These are phyloP conservation scores for Achlya flavicornis DNA, from an alignment of 2,888 invertebrate genomes.

Conservation along the genomic window DNA sequence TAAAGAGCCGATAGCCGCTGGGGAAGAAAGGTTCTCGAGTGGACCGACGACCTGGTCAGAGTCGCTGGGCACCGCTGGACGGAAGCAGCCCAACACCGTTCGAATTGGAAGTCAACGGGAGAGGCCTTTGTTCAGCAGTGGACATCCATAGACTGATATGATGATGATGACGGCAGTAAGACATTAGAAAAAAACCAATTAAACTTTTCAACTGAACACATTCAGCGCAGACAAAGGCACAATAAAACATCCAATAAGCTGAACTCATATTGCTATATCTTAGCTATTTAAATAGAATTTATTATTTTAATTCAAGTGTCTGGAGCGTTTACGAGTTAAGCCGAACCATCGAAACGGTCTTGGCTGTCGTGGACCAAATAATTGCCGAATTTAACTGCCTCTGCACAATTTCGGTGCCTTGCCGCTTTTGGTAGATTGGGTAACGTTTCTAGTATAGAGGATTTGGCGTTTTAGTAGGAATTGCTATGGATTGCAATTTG, in stretches of 20 bases:
- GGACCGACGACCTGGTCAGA: too few species aligned
- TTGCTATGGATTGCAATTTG: too few species aligned
- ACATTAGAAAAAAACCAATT: too few species aligned
- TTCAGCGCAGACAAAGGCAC: not conserved
- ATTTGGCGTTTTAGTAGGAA: not conserved
- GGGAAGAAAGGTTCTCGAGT: too few species aligned
- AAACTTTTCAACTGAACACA: not conserved
- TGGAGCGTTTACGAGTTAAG: not conserved
- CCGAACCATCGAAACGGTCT: not conserved
- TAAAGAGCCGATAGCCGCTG: too few species aligned
- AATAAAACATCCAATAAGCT: slow-evolving; percentile 7
- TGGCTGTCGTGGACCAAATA: slow-evolving; percentile 16
- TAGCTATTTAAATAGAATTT: slow-evolving; percentile 6
- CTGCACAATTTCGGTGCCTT: slow-evolving; percentile 17
- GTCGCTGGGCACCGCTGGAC: too few species aligned
- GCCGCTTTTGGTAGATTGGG: not conserved
- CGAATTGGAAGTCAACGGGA: too few species aligned
- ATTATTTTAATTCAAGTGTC: slow-evolving; percentile 6
- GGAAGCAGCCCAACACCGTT: too few species aligned
- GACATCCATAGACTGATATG: too few species aligned
- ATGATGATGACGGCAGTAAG: too few species aligned
- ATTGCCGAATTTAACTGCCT: slow-evolving; percentile 27
- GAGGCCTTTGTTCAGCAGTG: too few species aligned
- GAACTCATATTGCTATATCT: slow-evolving; percentile 5
- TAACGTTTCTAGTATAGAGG: not conserved